Percentiles rank a stretch among this genome's conserved stretches.
Evolutionary conservation across 2,797 vertebrate species (phyloP).

Genomic region (Nothura maculosa): DNA sequence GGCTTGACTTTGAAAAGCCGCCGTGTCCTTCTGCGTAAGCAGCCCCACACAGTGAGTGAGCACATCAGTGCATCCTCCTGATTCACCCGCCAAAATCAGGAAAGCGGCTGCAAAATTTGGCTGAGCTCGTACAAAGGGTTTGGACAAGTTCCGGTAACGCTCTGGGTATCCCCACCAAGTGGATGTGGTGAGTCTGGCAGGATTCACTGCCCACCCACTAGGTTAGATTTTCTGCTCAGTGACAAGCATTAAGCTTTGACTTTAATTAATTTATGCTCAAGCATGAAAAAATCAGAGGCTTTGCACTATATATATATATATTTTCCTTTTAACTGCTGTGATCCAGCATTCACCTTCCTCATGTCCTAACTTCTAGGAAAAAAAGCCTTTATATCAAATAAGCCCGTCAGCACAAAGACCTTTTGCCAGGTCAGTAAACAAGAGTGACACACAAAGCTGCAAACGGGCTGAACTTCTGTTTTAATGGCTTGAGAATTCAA

Average conservation of each 20-base stretch:
- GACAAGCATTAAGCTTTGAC: neutral
- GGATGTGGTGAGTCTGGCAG: conserved; percentile 7
- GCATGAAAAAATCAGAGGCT: neutral
- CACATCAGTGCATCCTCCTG: neutral
- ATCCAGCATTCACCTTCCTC: neutral
- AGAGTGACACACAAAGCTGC: neutral
- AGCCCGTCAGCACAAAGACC: neutral
- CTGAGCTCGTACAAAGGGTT: neutral
- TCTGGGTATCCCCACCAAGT: neutral
- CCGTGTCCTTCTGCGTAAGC: neutral
- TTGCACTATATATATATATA: neutral
- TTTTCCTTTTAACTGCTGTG: neutral
- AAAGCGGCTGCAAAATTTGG: conserved; percentile 19
- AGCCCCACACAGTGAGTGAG: neutral
- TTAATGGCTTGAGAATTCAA: neutral
- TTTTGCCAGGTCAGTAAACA: conserved; percentile 15
- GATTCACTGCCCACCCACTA: neutral
- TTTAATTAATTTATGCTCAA: conserved; percentile 40
- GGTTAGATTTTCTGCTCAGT: conserved; percentile 37
- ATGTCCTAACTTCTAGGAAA: neutral
- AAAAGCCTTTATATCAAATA: neutral
- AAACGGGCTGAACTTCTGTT: neutral
- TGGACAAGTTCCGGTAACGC: neutral
- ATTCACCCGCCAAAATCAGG: neutral
- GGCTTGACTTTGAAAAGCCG: neutral